Evolutionary conservation across 2,797 vertebrate species (phyloP).

Genomic region (Manis pentadactyla): DNA sequence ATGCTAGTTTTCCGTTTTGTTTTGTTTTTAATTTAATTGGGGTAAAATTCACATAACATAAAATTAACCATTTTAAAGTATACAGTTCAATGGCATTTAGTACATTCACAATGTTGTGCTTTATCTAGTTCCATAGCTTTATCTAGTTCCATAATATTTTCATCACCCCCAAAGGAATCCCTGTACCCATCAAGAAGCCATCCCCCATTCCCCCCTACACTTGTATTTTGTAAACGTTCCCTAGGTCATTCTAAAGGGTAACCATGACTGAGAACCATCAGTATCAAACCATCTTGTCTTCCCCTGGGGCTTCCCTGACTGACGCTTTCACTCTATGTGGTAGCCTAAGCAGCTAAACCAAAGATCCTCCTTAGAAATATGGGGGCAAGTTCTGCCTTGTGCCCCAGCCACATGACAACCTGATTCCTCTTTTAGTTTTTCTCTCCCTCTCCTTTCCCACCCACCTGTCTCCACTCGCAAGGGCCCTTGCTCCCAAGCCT

Average conservation of each 20-base stretch:
- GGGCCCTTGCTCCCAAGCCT: background rate
- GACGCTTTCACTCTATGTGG: background rate
- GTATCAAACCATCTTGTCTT: background rate
- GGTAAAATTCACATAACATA: conserved; percentile 9
- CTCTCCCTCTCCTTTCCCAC: background rate
- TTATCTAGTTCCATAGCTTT: background rate
- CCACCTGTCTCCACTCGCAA: background rate
- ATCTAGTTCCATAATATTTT: background rate
- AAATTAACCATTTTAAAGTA: background rate
- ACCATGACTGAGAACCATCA: background rate
- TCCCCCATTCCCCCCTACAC: too few species aligned
- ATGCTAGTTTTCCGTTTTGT: background rate
- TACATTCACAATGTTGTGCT: background rate
- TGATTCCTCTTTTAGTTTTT: background rate
- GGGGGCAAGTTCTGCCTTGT: background rate
- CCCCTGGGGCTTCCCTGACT: background rate
- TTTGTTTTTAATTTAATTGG: background rate
- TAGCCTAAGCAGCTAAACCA: background rate
- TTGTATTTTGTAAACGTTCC: background rate
- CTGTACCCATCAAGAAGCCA: background rate
- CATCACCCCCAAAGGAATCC: background rate
- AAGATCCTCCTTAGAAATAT: background rate
- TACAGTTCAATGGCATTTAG: background rate
- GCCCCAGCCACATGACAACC: background rate
- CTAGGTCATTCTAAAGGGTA: background rate